A percentile compares a stretch with the other conserved stretches of the same genome.
These are phyloP conservation scores for Drosophila maculinotata DNA, from an alignment of 2,888 invertebrate genomes.

Conservation along the genomic window DNA sequence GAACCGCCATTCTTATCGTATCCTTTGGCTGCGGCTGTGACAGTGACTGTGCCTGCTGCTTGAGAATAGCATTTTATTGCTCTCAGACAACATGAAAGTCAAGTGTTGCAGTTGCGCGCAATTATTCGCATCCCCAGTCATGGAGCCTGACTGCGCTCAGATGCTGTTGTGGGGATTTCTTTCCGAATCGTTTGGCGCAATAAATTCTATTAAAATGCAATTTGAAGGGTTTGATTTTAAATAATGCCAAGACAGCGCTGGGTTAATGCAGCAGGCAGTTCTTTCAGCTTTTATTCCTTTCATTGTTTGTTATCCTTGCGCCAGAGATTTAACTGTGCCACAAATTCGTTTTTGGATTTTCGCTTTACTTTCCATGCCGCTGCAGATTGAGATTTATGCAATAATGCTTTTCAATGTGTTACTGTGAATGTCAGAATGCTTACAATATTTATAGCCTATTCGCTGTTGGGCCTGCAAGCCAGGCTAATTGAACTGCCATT, in stretches of 20 bases:
- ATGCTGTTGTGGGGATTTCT: constrained; percentile 46
- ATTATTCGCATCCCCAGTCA: constrained; percentile 26
- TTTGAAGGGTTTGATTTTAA: constrained; percentile 79
- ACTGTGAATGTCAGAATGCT: constrained; percentile 10
- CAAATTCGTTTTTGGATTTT: constrained; percentile 33
- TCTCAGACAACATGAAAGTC: constrained; percentile 73
- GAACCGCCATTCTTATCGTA: constrained; percentile 67
- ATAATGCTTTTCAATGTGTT: constrained; percentile 1
- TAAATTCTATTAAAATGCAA: constrained; percentile 81
- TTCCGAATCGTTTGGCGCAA: constrained; percentile 67
- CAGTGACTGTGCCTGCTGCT: constrained; percentile 50
- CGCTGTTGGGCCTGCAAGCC: constrained; percentile 3
- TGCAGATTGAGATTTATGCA: constrained; percentile 58
- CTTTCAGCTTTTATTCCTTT: constrained; percentile 14
- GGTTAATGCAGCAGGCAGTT: constrained; percentile 53
- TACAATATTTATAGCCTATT: constrained; percentile 49
- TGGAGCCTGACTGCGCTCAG: neutral
- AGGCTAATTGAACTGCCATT: constrained; percentile 39
- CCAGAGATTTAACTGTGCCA: constrained; percentile 31
- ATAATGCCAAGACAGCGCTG: constrained; percentile 64
- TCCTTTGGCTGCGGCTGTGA: constrained; percentile 49
- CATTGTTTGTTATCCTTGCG: constrained; percentile 19
- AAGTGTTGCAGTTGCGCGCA: constrained; percentile 75
- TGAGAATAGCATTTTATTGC: constrained; percentile 76
- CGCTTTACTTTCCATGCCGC: constrained; percentile 14